Percentiles rank a stretch among this genome's conserved stretches.
Evolutionary conservation across 2,113 vertebrate species (phyloP).

Genomic region (Larimichthys polyactis): DNA sequence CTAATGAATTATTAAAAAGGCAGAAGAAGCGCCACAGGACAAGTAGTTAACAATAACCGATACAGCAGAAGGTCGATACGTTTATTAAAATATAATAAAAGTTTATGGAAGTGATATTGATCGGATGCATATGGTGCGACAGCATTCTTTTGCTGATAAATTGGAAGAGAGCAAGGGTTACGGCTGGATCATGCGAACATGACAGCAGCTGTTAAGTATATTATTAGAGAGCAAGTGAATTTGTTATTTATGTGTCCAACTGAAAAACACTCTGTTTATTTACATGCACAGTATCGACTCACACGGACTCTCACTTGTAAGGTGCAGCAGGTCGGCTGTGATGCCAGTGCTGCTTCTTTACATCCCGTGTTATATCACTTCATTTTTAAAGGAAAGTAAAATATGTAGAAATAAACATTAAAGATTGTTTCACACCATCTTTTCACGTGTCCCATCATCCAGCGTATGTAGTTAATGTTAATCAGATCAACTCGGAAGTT

Average conservation of each 20-base stretch:
- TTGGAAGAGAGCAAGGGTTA: slow-evolving; percentile 33
- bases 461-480: slow-evolving; percentile 21
- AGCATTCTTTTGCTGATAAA: not conserved
- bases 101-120: slow-evolving; percentile 60
- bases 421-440: not conserved
- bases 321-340: not conserved
- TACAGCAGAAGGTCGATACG: slow-evolving; percentile 56
- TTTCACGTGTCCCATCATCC: slow-evolving; percentile 45
- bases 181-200: slow-evolving; percentile 48
- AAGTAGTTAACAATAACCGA: slow-evolving; percentile 58
- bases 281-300: slow-evolving; percentile 20
- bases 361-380: not conserved
- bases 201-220: slow-evolving; percentile 41
- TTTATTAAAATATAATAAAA: slow-evolving; percentile 57
- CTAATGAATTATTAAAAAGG: slow-evolving; percentile 73
- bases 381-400: not conserved
- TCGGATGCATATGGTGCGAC: slow-evolving; percentile 37
- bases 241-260: slow-evolving; percentile 44
- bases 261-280: slow-evolving; percentile 34
- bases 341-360: not conserved
- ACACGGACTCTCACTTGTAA: not conserved
- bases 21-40: slow-evolving; percentile 43
- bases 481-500: slow-evolving; percentile 18
- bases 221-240: slow-evolving; percentile 42
- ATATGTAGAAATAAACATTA: slow-evolving; percentile 8